These are phyloP conservation scores for Steinernema scapterisci DNA, from an alignment of 2,888 invertebrate species.

Conservation along the genomic window DNA sequence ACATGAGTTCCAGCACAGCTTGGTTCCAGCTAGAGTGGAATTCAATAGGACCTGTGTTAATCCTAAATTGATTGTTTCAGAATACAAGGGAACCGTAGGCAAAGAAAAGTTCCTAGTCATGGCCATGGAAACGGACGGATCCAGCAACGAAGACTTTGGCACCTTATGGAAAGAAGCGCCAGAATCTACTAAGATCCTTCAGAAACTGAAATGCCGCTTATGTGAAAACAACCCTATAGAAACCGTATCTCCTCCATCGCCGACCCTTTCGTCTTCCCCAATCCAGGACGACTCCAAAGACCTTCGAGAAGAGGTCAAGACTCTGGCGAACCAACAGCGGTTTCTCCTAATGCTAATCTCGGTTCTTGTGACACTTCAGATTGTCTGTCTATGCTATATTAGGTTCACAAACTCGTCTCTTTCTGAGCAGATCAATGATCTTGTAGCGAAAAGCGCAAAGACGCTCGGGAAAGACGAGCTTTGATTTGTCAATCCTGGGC, in stretches of 20 bases:
- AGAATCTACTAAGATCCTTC: constrained; percentile 45
- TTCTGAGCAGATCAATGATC: neutral
- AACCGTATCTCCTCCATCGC: neutral
- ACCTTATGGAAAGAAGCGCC: constrained; percentile 46
- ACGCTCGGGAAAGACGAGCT: neutral
- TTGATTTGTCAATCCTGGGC: neutral
- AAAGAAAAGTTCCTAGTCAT: constrained; percentile 57
- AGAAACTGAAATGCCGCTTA: constrained; percentile 48
- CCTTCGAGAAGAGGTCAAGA: constrained; percentile 23
- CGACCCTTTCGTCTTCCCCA: constrained; percentile 6
- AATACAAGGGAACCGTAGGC: constrained; percentile 52
- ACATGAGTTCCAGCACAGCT: no score
- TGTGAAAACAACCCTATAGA: constrained; percentile 22
- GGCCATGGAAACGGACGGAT: constrained; percentile 48
- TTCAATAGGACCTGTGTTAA: no score
- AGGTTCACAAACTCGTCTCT: constrained; percentile 1
- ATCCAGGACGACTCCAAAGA: constrained; percentile 20
- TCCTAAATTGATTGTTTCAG: constrained; percentile 43
- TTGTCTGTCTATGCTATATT: neutral
- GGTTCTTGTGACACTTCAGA: neutral
- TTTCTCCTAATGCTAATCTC: constrained; percentile 2
- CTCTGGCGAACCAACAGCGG: constrained; percentile 13
- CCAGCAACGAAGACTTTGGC: constrained; percentile 49
- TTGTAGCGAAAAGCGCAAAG: neutral
- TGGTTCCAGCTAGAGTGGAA: no score